A percentile compares a stretch with the other conserved stretches of the same genome.
These are phyloP conservation scores for Eudasyphora cyanicolor DNA, from an alignment of 2,888 invertebrate species.

Conservation along the genomic window DNA sequence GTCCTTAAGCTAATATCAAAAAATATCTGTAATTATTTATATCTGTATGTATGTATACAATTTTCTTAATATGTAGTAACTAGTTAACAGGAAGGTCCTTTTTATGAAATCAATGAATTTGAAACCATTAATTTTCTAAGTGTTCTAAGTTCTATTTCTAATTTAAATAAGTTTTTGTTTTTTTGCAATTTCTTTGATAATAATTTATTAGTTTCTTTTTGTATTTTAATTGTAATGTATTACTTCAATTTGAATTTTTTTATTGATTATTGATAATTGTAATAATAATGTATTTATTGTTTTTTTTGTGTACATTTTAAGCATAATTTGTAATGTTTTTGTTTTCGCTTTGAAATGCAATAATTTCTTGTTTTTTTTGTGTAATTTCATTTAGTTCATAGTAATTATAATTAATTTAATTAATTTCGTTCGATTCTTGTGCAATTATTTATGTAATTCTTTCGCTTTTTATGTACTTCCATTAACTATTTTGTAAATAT, in stretches of 20 bases:
- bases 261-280: conserved; percentile 63
- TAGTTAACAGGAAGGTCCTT: no score
- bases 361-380: conserved; percentile 33
- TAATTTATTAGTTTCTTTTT: conserved; percentile 68
- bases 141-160: no score
- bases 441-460: conserved; percentile 78
- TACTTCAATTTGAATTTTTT: conserved; percentile 47
- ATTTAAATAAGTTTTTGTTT: background rate
- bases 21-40: background rate
- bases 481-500: conserved; percentile 47
- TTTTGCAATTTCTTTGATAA: conserved; percentile 27
- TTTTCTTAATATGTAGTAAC: no score
- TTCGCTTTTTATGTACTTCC: background rate
- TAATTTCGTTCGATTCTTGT: conserved; percentile 67
- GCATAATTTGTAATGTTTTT: conserved; percentile 54
- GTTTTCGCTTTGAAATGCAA: conserved; percentile 27
- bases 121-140: no score
- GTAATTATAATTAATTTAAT: conserved; percentile 62
- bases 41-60: no score
- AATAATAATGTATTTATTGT: conserved; percentile 73
- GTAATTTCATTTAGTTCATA: conserved; percentile 44
- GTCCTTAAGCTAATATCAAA: background rate
- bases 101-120: no score
- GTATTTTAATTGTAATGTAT: conserved; percentile 65
- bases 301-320: conserved; percentile 51